Base-by-base conservation (phyloP, 2,797 vertebrate species). In the Aeoliscus strigatus region DNA sequence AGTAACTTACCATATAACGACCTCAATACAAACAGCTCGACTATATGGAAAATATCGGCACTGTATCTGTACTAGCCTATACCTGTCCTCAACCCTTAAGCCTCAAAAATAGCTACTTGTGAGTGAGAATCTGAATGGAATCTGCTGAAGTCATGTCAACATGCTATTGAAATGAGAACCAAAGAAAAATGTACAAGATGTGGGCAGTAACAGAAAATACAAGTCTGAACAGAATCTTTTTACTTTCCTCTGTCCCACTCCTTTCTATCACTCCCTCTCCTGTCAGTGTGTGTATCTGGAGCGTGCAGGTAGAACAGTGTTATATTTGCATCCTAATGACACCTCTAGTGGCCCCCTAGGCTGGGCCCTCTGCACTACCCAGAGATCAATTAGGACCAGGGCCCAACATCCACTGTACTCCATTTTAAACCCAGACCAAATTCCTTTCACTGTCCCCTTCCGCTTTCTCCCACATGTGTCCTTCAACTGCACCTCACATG, bases 311-410 rank as follows among this genome's bases (percentile, higher is more conserved):
- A 73, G 55, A 83, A 66, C 75, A 43, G 63, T 59, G 69, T 57
- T 79, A 77, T 81, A 88, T 89, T 87, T 88, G 87, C 85, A 88
- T 88, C 76, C 84, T 87, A 88, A 87, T 85, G 82, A 86, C 80
- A 80, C 77, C 77, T 80, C 76, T 74, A 77, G 66, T 75, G 83
- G 80, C 81, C 82, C 87, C 83, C 29, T 70, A 83, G 85, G 80
- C 79, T 51, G 71, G 74, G 79, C 80, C 82, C 79, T 81, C 64
- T 74, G 76, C 82, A 76, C 77, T 83, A 80, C 83, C 88, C 77
- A 78, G 85, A 88, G 87, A 88, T 89, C 87, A 89, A 89, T 89
- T 89, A 89, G 79, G 81, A 73, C 76, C 81, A 69, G 35, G 72
- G 54, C 57, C 59, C 18, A 13, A 48, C 25, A 55, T 79, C 75